These are phyloP conservation scores for Solen grandis DNA, from an alignment of 1,140 invertebrate species.

Conservation along the genomic window DNA sequence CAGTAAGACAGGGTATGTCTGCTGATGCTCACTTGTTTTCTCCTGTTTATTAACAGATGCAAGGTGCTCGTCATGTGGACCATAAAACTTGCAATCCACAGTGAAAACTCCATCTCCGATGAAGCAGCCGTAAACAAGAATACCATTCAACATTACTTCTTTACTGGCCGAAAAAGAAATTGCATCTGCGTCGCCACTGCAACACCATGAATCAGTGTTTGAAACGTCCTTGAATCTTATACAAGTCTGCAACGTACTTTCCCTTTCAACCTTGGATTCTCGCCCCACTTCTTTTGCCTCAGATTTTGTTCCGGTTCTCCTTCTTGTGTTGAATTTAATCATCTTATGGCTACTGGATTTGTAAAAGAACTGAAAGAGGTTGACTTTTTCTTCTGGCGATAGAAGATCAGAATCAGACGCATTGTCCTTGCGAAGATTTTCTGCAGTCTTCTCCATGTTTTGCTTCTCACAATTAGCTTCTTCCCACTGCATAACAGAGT, in stretches of 20 bases:
- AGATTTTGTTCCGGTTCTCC: conserved; percentile 5
- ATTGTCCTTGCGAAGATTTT: conserved; percentile 55
- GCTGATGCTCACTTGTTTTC: conserved; percentile 61
- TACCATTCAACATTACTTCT: conserved; percentile 55
- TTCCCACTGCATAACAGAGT: conserved; percentile 56
- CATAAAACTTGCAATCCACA: conserved; percentile 58
- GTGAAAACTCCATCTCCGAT: conserved; percentile 65
- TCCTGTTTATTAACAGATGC: conserved; percentile 40
- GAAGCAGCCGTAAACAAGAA: conserved; percentile 62
- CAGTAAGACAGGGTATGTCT: conserved; percentile 58
- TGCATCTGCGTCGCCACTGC: conserved; percentile 63
- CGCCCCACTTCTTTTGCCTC: too few relatives aligned
- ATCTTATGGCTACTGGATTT: too few relatives aligned
- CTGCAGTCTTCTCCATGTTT: conserved; percentile 44
- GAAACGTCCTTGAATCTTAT: conserved; percentile 57
- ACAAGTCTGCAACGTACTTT: conserved; percentile 59
- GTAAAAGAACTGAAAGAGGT: too few relatives aligned
- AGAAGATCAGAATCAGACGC: too few relatives aligned
- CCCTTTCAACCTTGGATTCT: too few relatives aligned
- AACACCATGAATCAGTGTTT: conserved; percentile 63
- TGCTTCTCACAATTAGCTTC: conserved; percentile 52
- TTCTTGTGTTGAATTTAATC: conserved; percentile 6
- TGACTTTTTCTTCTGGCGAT: too few relatives aligned
- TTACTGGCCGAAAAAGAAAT: conserved; percentile 54
- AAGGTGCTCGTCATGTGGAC: conserved; percentile 41